Evolutionary conservation across 2,113 vertebrate species (phyloP), one percentile per base, ranked within the genome.

Genomic region (Saccopteryx bilineata): DNA sequence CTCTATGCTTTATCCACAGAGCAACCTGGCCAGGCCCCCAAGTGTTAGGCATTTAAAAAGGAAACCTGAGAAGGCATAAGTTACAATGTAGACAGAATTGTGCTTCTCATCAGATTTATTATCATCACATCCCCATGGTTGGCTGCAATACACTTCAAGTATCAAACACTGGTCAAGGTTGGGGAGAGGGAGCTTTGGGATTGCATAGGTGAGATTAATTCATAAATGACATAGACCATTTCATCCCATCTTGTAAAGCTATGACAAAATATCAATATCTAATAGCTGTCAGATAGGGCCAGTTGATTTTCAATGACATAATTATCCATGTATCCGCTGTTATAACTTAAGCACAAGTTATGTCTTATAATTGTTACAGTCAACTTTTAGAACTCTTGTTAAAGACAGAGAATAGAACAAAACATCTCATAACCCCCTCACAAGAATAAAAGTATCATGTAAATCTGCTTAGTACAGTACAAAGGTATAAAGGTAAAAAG

Each of bases 51-150:
- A 15, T 24, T 52, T 61, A 6, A 5, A 50, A 31, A 75, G 9
- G 52, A 90, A 48, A 11, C 2, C 1, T 28, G 46, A 31, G 17
- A 28, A 60, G 28, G 3, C 10, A 78, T 7, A 61, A 56, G 60
- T 9, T 23, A 26, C 7, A 76, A 12, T 31, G 8, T 26, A 9
- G 18, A 18, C 9, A 5, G 14, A 26, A 33, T 23, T n/a, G 39
- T 9, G 15, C 18, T 58, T 46, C 54, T 69, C 69, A 46, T 4
- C 26, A 5, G 12, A 31, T 14, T 6, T 9, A 48, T 68, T 66
- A n/a, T 26, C 19, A 3, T 28, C 6, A 9, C 11, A 7, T 17
- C 52, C n/a, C 8, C 12, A 0, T 0, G 61, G 26, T 8, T 48
- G 12, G 52, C 9, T 50, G 66, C 7, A 21, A 4, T 18, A 56